A percentile compares a stretch with the other conserved stretches of the same genome.
These are phyloP conservation scores for Episyrphus balteatus DNA, from an alignment of 1,140 invertebrate species.

Conservation along the genomic window DNA sequence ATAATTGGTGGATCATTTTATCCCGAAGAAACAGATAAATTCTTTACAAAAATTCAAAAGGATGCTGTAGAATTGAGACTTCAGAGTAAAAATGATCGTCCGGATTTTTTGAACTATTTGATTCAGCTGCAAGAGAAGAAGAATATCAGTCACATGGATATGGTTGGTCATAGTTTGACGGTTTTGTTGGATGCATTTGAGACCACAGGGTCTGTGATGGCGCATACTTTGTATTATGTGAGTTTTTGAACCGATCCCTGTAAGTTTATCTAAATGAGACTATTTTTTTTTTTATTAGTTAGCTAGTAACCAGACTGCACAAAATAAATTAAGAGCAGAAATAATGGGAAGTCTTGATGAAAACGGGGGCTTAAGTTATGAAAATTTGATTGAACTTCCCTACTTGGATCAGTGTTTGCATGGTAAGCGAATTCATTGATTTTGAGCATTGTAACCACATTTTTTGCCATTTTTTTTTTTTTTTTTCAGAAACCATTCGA, in stretches of 20 bases:
- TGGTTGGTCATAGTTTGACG: constrained; percentile 42
- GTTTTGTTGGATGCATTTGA: constrained; percentile 50
- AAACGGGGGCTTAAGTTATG: too few relatives aligned
- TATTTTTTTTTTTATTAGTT: too few relatives aligned
- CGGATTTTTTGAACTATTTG: constrained; percentile 34
- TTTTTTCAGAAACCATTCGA: constrained; percentile 20
- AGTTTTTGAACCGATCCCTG: background rate
- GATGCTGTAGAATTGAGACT: constrained; percentile 25
- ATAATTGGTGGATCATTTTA: constrained; percentile 12
- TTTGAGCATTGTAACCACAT: too few relatives aligned
- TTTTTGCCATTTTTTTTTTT: too few relatives aligned
- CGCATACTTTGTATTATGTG: constrained; percentile 23
- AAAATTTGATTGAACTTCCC: too few relatives aligned
- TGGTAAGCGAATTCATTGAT: too few relatives aligned
- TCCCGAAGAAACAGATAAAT: constrained; percentile 12
- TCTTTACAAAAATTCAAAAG: constrained; percentile 21
- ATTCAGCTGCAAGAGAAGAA: constrained; percentile 31
- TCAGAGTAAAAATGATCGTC: constrained; percentile 15
- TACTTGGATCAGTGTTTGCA: too few relatives aligned
- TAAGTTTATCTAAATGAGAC: too few relatives aligned
- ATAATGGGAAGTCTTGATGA: too few relatives aligned
- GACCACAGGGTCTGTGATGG: constrained; percentile 32
- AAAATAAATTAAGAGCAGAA: too few relatives aligned
- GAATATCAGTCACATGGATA: constrained; percentile 42
- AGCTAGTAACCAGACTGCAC: too few relatives aligned